These are phyloP conservation scores for Heliangelus exortis DNA, from an alignment of 2,797 vertebrate species.

Conservation along the genomic window DNA sequence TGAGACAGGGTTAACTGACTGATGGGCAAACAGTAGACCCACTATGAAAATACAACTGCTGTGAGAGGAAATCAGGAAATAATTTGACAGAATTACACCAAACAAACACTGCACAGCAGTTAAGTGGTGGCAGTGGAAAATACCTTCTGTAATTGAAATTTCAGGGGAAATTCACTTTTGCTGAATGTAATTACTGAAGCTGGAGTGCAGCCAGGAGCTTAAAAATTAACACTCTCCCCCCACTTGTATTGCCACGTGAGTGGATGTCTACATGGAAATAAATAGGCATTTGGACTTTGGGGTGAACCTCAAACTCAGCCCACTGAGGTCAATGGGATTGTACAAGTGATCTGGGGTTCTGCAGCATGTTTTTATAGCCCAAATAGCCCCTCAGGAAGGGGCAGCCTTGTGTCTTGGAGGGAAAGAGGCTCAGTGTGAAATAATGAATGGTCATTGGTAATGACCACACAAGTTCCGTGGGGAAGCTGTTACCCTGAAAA, in stretches of 20 bases:
- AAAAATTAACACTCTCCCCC: slow-evolving; percentile 41
- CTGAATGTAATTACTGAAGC: slow-evolving; percentile 50
- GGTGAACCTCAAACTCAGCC: neutral
- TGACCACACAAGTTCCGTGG: neutral
- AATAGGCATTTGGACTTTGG: neutral
- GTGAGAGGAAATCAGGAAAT: slow-evolving; percentile 49
- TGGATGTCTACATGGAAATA: neutral
- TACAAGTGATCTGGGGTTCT: neutral
- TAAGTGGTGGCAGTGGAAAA: slow-evolving; percentile 63
- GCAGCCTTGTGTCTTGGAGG: neutral
- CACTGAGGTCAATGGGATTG: neutral
- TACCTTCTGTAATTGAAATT: slow-evolving; percentile 70
- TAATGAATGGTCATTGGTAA: neutral
- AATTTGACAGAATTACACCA: slow-evolving; percentile 48
- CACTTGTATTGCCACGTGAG: neutral
- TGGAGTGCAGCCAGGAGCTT: slow-evolving; percentile 49
- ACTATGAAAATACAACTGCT: slow-evolving; percentile 43
- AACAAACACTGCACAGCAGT: slow-evolving; percentile 12
- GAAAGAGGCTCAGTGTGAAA: neutral
- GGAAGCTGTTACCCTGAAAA: neutral
- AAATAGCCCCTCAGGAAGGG: neutral
- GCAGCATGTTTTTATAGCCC: neutral
- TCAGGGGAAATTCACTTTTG: slow-evolving; percentile 62
- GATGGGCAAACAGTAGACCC: slow-evolving; percentile 45
- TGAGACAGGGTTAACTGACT: slow-evolving; percentile 23